These are phyloP conservation scores for Brachypodius melanocephalos DNA, from an alignment of 2,113 vertebrate genomes.

Conservation along the genomic window DNA sequence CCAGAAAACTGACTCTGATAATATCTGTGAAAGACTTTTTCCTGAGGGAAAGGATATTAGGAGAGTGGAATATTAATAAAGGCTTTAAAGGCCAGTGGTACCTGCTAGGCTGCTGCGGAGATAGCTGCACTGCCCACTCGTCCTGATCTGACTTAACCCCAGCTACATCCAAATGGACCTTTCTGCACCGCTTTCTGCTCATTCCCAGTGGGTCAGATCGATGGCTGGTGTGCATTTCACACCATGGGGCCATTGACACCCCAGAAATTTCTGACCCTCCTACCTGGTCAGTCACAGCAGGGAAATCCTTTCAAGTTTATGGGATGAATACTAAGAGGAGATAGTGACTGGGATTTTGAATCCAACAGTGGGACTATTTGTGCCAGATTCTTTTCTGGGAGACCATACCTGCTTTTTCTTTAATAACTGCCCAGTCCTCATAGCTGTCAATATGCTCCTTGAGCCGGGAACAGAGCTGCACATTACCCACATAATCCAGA, in stretches of 20 bases:
- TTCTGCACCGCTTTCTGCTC: not conserved
- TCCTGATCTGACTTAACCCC: not conserved
- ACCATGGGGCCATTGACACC: not conserved
- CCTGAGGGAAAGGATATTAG: not conserved
- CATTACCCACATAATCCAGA: conserved; percentile 89
- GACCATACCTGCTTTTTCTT: conserved; percentile 84
- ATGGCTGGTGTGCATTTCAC: not conserved
- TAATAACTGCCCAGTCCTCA: conserved; percentile 86
- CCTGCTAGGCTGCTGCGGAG: not conserved
- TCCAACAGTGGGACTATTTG: not conserved
- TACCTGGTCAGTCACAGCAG: not conserved
- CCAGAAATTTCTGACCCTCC: not conserved
- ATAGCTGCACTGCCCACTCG: fast-evolving
- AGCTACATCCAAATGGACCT: not conserved
- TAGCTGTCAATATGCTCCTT: conserved; percentile 86
- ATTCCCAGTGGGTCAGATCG: not conserved
- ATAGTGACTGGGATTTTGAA: not conserved
- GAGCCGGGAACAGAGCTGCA: conserved; percentile 85
- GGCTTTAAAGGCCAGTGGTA: not conserved
- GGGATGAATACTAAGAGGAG: not conserved
- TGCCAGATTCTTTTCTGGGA: not conserved
- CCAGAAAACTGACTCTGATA: not conserved
- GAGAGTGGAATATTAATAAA: not conserved
- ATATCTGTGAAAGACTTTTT: not conserved
- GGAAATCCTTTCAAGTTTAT: not conserved